Conservation (phyloP, 2,797 vertebrate genomes). For the Phyllotis vaccarum region DNA sequence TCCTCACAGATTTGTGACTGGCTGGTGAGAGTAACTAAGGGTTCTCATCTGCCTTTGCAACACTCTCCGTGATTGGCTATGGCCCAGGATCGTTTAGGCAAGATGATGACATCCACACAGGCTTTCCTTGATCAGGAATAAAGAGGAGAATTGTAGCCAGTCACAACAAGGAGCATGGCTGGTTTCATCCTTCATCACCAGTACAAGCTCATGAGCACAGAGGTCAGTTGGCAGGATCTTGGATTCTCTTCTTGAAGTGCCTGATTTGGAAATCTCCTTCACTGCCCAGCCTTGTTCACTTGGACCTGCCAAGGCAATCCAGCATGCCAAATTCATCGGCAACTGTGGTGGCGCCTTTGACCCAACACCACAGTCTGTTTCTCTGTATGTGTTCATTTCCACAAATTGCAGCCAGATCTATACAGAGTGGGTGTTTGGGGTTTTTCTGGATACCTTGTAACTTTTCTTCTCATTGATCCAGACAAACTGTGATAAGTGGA, state of each 20-base stretch:
- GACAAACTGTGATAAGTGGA: neutral
- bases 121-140: conserved; percentile 37
- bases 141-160: conserved; percentile 2
- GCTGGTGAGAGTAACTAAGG: neutral
- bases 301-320: neutral
- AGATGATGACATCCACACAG: neutral
- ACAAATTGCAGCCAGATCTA: neutral
- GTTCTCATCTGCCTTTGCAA: neutral
- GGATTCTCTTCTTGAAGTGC: conserved; percentile 30
- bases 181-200: neutral
- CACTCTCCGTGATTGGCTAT: neutral
- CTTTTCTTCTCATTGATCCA: neutral
- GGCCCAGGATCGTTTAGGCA: conserved; percentile 8
- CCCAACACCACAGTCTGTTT: fast-evolving
- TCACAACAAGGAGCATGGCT: neutral
- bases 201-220: neutral
- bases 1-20: neutral
- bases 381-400: neutral
- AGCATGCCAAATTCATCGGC: neutral
- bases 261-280: conserved; percentile 12
- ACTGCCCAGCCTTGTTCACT: neutral
- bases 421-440: neutral
- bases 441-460: conserved; percentile 48
- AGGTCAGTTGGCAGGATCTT: conserved; percentile 17
- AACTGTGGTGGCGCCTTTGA: neutral